Evolutionary conservation across 2,113 vertebrate species (phyloP), one percentile per base, ranked within the genome.

Genomic region (Psephotus haematonotus): DNA sequence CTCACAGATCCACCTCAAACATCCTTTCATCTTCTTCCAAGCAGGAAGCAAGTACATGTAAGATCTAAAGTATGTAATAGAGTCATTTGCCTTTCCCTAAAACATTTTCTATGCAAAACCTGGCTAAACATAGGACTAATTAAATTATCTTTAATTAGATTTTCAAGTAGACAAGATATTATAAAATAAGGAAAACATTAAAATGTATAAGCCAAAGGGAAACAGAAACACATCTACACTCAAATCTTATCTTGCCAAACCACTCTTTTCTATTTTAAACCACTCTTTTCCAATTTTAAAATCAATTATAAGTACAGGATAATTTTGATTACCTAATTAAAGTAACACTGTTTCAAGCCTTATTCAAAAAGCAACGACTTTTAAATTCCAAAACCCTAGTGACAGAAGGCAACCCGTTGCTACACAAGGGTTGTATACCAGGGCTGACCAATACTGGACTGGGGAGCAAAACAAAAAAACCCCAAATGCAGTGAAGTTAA

Each of bases 71-170:
- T n/a, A 88, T 19, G 69, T 37, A 93, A 88, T 44, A 2, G 14
- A 90, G 72, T 87, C 55, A 90, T 43, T 83, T 41, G 50, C 35
- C 60, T 68, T 89, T 82, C 39, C 44, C 65, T 77, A 77, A 82
- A 92, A 75, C 4, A 72, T 88, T 43, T 86, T 83, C 80, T 78
- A 97, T 96, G 94, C 88, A 95, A 97, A 97, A 90, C 27, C 17
- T 59, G 72, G 86, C 80, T 94, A 97, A 97, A 95, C 64, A 93
- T 92, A 96, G 91, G 17, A 67, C 80, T 97, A 92, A 93, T 92
- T 83, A 80, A 76, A 90, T 93, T 95, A 94, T 17, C 68, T 93
- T 92, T 90, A 90, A 96, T 93, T 88, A 96, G 57, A 77, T 94
- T 96, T 95, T 95, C 88, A 95, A 95, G 65, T 49, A 93, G 63